phyloP scores from a whole-genome alignment of 2,797 vertebrate species.

The Petrocephalus sullivani region DNA sequence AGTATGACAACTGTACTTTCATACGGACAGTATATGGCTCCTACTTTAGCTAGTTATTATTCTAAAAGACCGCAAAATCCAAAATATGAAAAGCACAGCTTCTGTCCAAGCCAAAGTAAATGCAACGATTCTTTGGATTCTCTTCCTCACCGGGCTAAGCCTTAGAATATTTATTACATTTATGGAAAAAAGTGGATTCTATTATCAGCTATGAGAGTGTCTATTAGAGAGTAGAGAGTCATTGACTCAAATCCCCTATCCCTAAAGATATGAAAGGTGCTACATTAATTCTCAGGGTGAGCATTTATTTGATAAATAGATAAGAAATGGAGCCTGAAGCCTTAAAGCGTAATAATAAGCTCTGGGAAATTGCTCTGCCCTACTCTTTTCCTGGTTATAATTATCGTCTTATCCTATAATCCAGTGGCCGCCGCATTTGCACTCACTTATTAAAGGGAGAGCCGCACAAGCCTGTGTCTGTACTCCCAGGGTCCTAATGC shows the following conservation, averaged over 20 bases:
- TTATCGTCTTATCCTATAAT: neutral
- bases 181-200: neutral
- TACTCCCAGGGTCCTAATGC: slow-evolving; percentile 85
- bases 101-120: neutral
- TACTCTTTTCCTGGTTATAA: neutral
- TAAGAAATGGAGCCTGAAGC: neutral
- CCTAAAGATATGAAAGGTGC: neutral
- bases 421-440: neutral
- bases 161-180: slow-evolving; percentile 1
- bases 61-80: neutral
- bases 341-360: neutral
- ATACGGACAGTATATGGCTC: neutral
- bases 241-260: neutral
- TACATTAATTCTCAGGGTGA: neutral
- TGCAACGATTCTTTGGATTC: neutral
- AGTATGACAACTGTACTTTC: neutral
- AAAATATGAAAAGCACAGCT: neutral
- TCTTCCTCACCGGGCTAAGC: neutral
- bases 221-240: neutral
- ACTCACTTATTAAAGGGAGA: neutral
- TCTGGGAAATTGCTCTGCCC: neutral
- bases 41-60: neutral
- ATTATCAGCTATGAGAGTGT: neutral
- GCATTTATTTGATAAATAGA: neutral
- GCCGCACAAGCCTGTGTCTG: neutral